Base-by-base conservation (phyloP, 2,888 invertebrate genomes). In the Caradrina clavipalpis region DNA sequence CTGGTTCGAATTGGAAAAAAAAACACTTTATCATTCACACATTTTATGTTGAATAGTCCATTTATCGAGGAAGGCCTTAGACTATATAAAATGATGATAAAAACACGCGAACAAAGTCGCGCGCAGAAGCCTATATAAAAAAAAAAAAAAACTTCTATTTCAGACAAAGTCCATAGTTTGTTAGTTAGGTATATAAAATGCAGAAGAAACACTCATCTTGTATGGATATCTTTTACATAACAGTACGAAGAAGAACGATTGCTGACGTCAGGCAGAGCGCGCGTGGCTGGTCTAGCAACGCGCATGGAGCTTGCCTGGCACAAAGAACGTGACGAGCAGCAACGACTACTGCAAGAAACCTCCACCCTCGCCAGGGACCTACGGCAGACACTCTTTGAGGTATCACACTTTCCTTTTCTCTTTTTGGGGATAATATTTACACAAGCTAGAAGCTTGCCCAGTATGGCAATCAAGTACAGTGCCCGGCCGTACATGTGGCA, bases 271-370 rank as follows among this genome's bases (percentile, higher is more conserved):
- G 98, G 99, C 0, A 96, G 99, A 73, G 98, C 98, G 1, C 98
- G 98, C 88, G 97, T 98, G 76, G 98, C 98, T 0, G 99, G 98
- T 5, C 95, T 98, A 83, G 97, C 98, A 86, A 98, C 99, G 1
- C 97, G 98, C 63, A 97, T 99, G 97, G 99, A 99, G 90, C 95
- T 99, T 19, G 98, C 98, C 0, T 99, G 99, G 99, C 98, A 98
- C 88, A 99, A 98, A 90, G 99, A 99, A 92, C 96, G 99, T 26
- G 98, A 98, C 90, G 99, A 99, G 86, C 98, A 98, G 86, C 98
- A 98, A 83, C 96, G 98, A n/a, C 93, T 99, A 50, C 93, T 99
- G 42, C 98, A 98, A 89, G 99, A 99, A 94, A 98, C 98, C 0
- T 98, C 98, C 50, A 98, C 98, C 0, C 96, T 99, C 72, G 98